Base-by-base conservation (phyloP, 1,140 invertebrate species). In the Heliconius hewitsoni region DNA sequence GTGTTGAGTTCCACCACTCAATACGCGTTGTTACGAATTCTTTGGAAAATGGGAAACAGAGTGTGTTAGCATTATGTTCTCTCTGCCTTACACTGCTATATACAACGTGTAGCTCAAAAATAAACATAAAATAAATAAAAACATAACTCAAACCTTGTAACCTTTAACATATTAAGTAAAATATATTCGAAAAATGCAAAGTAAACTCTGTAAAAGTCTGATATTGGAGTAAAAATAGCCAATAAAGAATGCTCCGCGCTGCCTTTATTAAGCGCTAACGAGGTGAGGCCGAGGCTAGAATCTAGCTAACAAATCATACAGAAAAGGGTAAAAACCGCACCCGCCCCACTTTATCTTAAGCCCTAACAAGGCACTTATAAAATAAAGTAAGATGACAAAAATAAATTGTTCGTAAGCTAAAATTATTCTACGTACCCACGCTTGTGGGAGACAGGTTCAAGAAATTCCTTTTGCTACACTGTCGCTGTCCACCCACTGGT, bases 351-450 rank as follows among this genome's bases (percentile, higher is more conserved):
- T 77, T 71, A 77, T 77, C 79, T 74, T 6, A 30, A 30, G 60
- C 60, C 27, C 27, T 81, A 81, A 81, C 75, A 81, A 81, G 79
- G 75, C 70, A 76, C 75, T 80, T 80, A 73, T 76, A 80, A 80
- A 80, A 80, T 80, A 80, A 80, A 76, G 27, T 74, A 76, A 80
- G 71, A 50, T 52, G 80, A 81, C 80, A 78, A 78, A 81, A 81
- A 78, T 81, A 81, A 81, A 81, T 81, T 77, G 73, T 73, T 72
- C 57, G 73, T 74, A 73, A 75, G 72, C 60, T 77, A 52, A 81
- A 81, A 81, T 81, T 81, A 81, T 60, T 81, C 80, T 81, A 27
- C 18, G 30, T 57, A 71, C 80, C 80, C 80, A 81, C 80, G 73
- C 80, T 57, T 66, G 78, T 76, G 66, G 37, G 55, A 77, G 79